These are phyloP conservation scores for Rhagoletis pomonella DNA, from an alignment of 1,140 invertebrate species.

Conservation along the genomic window DNA sequence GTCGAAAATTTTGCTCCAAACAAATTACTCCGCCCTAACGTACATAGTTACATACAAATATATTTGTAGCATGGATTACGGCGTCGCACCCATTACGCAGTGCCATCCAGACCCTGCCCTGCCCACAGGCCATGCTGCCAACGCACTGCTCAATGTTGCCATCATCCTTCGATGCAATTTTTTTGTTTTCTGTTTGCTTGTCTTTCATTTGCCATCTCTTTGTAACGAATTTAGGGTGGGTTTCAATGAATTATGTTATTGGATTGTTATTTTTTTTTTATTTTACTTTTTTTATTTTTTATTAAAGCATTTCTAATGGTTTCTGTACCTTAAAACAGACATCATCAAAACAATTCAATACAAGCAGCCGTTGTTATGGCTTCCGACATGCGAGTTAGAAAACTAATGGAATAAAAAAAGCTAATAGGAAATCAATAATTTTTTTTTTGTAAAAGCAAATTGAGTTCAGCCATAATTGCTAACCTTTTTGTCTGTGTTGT, in stretches of 20 bases:
- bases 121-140: not conserved
- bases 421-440: constrained; percentile 48
- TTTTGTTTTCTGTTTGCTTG: not conserved
- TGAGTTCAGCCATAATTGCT: constrained; percentile 71
- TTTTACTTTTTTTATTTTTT: not conserved
- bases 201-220: not conserved
- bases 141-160: not conserved
- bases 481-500: constrained; percentile 65
- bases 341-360: not conserved
- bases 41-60: too few relatives aligned
- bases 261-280: not conserved
- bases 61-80: not conserved
- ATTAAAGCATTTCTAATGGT: not conserved
- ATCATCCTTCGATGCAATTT: not conserved
- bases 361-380: not conserved
- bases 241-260: not conserved
- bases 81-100: not conserved
- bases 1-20: too few relatives aligned
- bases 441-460: constrained; percentile 62
- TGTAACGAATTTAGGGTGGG: not conserved
- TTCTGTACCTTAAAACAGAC: not conserved
- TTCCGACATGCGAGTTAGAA: not conserved
- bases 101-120: not conserved
- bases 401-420: not conserved
- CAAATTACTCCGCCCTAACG: too few relatives aligned